Conservation (phyloP, 2,888 invertebrate species). For the Polia nebulosa region DNA sequence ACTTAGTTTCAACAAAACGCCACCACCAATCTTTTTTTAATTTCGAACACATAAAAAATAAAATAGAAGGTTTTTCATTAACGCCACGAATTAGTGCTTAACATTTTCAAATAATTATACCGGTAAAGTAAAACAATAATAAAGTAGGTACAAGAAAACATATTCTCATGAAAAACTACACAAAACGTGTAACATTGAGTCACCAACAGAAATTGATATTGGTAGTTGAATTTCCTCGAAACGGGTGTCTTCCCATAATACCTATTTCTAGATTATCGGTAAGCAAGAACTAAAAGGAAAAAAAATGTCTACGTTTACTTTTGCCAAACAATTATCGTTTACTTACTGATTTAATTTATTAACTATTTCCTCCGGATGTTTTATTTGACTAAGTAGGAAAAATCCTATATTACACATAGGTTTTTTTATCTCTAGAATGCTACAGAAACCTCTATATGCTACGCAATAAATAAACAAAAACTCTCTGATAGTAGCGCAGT, state of each 20-base stretch:
- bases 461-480: conserved; percentile 45
- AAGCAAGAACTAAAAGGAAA: neutral
- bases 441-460: conserved; percentile 3
- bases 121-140: neutral
- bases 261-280: neutral
- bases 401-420: conserved; percentile 45
- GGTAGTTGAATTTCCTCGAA: neutral
- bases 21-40: no score
- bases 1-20: no score
- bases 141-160: neutral
- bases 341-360: conserved; percentile 19
- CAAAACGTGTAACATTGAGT: neutral
- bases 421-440: conserved; percentile 26
- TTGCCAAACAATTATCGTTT: conserved; percentile 25
- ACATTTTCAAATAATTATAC: neutral
- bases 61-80: neutral
- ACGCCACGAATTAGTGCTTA: neutral
- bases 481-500: conserved; percentile 24
- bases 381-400: conserved; percentile 36
- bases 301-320: conserved; percentile 1
- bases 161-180: neutral
- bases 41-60: neutral
- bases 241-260: neutral
- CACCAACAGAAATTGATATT: conserved; percentile 12
- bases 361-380: conserved; percentile 59